Evolutionary conservation across 1,140 invertebrate genomes (phyloP).

Genomic region (Drosophila navojoa): DNA sequence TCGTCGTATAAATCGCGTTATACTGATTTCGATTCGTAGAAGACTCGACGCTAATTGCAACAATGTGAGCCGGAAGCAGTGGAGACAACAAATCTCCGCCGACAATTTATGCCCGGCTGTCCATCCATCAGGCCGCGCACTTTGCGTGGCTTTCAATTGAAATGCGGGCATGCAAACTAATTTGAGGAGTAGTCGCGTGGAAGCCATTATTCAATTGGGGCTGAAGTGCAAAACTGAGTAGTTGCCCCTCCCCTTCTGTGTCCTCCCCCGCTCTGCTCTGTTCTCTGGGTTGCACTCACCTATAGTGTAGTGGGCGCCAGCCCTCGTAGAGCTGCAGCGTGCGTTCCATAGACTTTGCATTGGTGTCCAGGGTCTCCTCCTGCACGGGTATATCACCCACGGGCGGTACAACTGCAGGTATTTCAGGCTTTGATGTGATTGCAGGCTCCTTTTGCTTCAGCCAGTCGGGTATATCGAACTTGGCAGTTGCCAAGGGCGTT

Average conservation of each 20-base stretch:
- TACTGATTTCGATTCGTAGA: constrained; percentile 11
- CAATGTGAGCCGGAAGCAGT: constrained; percentile 44
- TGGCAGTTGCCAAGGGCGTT: constrained; percentile 38
- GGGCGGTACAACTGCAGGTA: constrained; percentile 31
- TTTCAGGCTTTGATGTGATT: constrained; percentile 6
- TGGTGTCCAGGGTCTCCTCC: constrained; percentile 43
- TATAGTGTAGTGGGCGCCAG: constrained; percentile 77
- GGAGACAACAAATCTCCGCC: constrained; percentile 37
- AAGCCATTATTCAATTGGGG: constrained; percentile 54
- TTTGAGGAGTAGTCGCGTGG: constrained; percentile 35
- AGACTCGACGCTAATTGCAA: constrained; percentile 23
- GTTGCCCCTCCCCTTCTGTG: neutral
- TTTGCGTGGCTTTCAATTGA: constrained; percentile 44
- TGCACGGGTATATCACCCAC: constrained; percentile 67
- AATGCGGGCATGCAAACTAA: constrained; percentile 56
- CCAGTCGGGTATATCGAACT: constrained; percentile 58
- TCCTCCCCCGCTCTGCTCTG: neutral
- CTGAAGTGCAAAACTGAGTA: constrained; percentile 46
- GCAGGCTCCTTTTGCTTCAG: constrained; percentile 47
- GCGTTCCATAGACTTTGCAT: constrained; percentile 50
- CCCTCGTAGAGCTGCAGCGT: constrained; percentile 71
- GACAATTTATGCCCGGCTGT: constrained; percentile 56
- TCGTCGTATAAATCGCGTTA: neutral
- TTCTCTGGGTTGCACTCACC: constrained; percentile 51
- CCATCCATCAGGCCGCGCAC: constrained; percentile 7